These are phyloP conservation scores for Tetragonisca angustula DNA, from an alignment of 2,888 invertebrate species.

Conservation along the genomic window DNA sequence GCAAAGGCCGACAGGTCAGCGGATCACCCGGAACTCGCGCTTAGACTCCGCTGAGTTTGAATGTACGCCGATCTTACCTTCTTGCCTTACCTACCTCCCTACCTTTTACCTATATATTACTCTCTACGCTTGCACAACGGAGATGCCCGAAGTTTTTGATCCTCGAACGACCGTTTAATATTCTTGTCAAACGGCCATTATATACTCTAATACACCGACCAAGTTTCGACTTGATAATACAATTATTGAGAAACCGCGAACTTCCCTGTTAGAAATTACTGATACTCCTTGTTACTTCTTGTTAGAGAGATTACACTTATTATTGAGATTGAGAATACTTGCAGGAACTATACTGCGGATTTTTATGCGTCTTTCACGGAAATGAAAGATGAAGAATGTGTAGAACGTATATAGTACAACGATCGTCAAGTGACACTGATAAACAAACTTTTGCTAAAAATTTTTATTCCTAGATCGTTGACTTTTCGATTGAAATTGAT, in stretches of 20 bases:
- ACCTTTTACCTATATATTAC: constrained; percentile 65
- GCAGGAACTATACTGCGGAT: background rate
- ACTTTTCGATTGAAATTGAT: background rate
- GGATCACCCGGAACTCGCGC: constrained; percentile 84
- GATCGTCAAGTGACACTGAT: no score
- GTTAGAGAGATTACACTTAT: no score
- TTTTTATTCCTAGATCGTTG: background rate
- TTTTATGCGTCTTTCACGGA: no score
- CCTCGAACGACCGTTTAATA: constrained; percentile 52
- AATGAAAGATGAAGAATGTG: background rate
- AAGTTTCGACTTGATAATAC: background rate
- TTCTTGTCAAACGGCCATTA: constrained; percentile 31
- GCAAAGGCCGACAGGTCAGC: constrained; percentile 84
- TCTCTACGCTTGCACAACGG: constrained; percentile 59
- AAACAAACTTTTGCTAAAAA: no score
- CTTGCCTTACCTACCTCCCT: constrained; percentile 71
- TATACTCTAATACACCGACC: background rate
- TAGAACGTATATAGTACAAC: background rate
- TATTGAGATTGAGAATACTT: no score
- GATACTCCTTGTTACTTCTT: background rate
- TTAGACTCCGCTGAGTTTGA: constrained; percentile 79
- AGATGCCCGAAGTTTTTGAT: constrained; percentile 57
- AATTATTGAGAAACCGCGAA: background rate
- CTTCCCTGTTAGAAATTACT: background rate
- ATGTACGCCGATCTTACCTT: constrained; percentile 78